These are phyloP conservation scores for Aphelocoma californica DNA, from an alignment of 2,797 vertebrate species.

Conservation along the genomic window DNA sequence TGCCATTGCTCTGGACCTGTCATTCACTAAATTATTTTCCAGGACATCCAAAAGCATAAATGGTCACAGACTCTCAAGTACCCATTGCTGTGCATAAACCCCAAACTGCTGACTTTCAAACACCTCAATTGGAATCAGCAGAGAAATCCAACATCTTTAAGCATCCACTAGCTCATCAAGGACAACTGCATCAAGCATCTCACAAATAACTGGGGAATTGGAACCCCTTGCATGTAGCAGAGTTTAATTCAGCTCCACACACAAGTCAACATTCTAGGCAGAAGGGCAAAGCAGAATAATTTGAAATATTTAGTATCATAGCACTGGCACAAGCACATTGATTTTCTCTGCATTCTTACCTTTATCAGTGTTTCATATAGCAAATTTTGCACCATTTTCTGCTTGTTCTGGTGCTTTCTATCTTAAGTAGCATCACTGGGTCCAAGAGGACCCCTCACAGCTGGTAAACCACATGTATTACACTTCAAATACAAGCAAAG, in stretches of 20 bases:
- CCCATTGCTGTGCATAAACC: not conserved
- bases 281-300: not conserved
- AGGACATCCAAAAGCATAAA: not conserved
- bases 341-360: not conserved
- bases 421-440: not conserved
- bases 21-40: not conserved
- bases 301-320: not conserved
- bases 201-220: not conserved
- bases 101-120: not conserved
- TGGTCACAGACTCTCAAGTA: not conserved
- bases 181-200: not conserved
- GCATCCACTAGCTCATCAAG: not conserved
- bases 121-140: not conserved
- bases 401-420: not conserved
- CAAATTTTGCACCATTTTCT: not conserved
- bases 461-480: accelerated
- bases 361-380: not conserved
- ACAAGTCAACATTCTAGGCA: not conserved
- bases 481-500: not conserved
- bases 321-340: not conserved
- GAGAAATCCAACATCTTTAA: not conserved
- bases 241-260: not conserved
- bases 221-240: not conserved
- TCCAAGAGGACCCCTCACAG: not conserved
- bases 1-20: not conserved